Base-by-base conservation (phyloP, 2,113 vertebrate genomes). In the Thomomys bottae region DNA sequence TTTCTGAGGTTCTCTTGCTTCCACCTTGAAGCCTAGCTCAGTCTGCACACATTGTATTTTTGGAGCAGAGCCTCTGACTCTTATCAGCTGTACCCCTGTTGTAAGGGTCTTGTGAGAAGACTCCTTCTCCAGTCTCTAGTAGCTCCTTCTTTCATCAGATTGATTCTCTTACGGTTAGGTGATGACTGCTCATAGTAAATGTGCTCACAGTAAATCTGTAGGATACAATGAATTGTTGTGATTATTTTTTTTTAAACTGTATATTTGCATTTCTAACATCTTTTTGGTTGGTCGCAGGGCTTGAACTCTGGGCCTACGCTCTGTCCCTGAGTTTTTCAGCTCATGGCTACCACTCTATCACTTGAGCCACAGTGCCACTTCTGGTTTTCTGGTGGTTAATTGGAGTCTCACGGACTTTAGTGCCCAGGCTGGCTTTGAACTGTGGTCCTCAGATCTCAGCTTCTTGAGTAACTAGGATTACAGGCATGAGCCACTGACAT, bases 201-300 rank as follows among this genome's bases (percentile, higher is more conserved):
- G n/a, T 40, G 34, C 49, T 32, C 63, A 63, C n/a, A 67, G 36
- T 70, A 24, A 49, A 23, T 84, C 61, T 82, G 24, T n/a, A 75
- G 88, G 59, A 42, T 34, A 9, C 28, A 75, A 6, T 24, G 30
- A 59, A 17, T 64, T 89, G 24, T 23, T 91, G 76, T 76, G 67
- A 30, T 67, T n/a, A 3, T 14, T 67, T 82, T 4, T 93, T 88
- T 95, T 77, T 76, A 59, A 76, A 40, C n/a, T 28, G 68, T 45
- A 81, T 66, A 40, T n/a, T n/a, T n/a, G n/a, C n/a, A n/a, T n/a
- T n/a, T n/a, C n/a, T n/a, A n/a, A n/a, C n/a, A n/a, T n/a, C n/a
- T n/a, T 49, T 49, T 49, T 49, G 9, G 45, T 49, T 49, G 45
- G 45, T 49, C 14, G 45, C 14, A 12, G 45, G 45, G 45, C 45